These are phyloP conservation scores for Boloria euphrosyne DNA, from an alignment of 2,888 invertebrate species.

Conservation along the genomic window DNA sequence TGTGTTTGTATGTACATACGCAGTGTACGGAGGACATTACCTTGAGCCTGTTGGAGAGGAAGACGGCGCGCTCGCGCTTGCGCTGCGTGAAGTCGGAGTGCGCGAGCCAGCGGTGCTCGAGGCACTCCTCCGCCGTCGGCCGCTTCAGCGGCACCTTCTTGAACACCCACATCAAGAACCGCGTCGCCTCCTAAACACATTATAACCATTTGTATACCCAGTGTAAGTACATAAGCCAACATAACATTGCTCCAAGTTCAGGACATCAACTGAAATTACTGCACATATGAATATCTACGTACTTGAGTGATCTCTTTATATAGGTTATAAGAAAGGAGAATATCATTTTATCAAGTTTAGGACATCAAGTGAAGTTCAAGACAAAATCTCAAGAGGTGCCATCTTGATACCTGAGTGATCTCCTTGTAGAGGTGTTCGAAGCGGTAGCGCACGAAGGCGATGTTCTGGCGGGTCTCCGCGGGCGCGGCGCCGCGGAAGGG, in stretches of 20 bases:
- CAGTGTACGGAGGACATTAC: slow-evolving; percentile 56
- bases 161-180: slow-evolving; percentile 97
- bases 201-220: too few relatives aligned
- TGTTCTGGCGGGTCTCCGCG: slow-evolving; percentile 94
- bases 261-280: too few relatives aligned
- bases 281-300: too few relatives aligned
- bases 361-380: too few relatives aligned
- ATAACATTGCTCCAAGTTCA: too few relatives aligned
- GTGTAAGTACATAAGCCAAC: too few relatives aligned
- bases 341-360: too few relatives aligned
- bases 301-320: slow-evolving; percentile 89
- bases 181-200: slow-evolving; percentile 65
- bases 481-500: slow-evolving; percentile 93
- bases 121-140: slow-evolving; percentile 95
- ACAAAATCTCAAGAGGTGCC: too few relatives aligned
- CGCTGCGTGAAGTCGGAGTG: slow-evolving; percentile 96
- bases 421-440: slow-evolving; percentile 97
- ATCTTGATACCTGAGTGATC: slow-evolving; percentile 90
- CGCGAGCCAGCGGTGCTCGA: slow-evolving; percentile 97
- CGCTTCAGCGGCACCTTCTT: slow-evolving; percentile 97
- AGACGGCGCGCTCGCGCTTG: slow-evolving; percentile 93
- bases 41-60: slow-evolving; percentile 92
- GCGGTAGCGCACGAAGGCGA: slow-evolving; percentile 93
- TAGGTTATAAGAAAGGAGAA: too few relatives aligned
- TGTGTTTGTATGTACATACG: too few relatives aligned